These are phyloP conservation scores for Cantharis rustica DNA, from an alignment of 2,888 invertebrate species.

Conservation along the genomic window DNA sequence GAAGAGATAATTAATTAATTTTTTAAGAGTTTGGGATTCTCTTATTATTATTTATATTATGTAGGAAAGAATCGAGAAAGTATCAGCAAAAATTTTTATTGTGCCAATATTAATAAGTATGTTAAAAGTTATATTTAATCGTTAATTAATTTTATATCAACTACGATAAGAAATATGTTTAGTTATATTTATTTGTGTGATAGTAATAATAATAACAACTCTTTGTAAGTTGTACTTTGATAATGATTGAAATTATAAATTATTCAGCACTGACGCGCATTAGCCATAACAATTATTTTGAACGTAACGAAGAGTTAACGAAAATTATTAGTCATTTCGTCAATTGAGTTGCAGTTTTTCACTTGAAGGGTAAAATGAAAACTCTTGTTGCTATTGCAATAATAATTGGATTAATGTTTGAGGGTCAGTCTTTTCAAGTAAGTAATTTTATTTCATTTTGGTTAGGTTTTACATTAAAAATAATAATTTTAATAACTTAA, in stretches of 20 bases:
- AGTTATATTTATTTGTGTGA: not conserved
- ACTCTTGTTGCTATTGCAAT: not conserved
- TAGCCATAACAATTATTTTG: not conserved
- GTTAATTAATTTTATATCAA: not conserved
- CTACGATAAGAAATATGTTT: not conserved
- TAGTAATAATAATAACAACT: not conserved
- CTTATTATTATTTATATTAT: too few relatives aligned
- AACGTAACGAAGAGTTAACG: not conserved
- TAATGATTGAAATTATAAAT: not conserved
- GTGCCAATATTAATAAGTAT: not conserved
- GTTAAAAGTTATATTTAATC: not conserved
- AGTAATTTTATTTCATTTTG: not conserved
- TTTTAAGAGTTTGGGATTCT: too few relatives aligned
- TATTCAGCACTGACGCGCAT: not conserved
- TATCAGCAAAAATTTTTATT: too few relatives aligned
- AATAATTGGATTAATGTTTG: not conserved
- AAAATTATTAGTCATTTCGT: not conserved
- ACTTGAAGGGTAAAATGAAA: not conserved
- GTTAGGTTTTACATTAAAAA: not conserved
- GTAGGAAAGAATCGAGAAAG: too few relatives aligned
- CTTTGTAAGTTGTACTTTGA: not conserved
- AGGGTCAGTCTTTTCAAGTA: not conserved
- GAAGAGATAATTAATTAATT: too few relatives aligned
- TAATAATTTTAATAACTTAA: too few relatives aligned
- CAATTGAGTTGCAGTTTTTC: not conserved